Evolutionary conservation across 2,888 invertebrate genomes (phyloP), one percentile per base, ranked within the genome.

Genomic region (Scaptomyza tumidula): DNA sequence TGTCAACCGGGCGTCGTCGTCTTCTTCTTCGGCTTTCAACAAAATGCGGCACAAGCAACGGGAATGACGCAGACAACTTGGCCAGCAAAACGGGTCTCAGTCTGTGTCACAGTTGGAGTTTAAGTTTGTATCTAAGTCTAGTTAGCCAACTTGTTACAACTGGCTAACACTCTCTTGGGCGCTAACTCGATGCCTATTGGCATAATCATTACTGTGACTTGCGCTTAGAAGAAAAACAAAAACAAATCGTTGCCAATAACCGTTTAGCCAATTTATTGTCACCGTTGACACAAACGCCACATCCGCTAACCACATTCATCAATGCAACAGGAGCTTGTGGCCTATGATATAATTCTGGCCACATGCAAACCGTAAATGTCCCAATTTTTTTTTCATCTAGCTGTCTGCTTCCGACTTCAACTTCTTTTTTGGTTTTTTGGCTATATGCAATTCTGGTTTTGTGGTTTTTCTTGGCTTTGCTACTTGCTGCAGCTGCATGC

Each of bases 21-120:
- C 48, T 43, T 44, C 27, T 37, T 33, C 45, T 2, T 0, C 10
- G 33, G 10, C 33, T 35, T 24, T 24, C 3, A 24, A 24, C 75
- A 61, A 75, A 81, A 79, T 75, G 73, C 76, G 62, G 80, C 76
- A 73, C 79, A 79, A 75, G 53, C 80, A 84, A 84, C 83, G 83
- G 83, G 84, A 84, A 83, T 50, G 68, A 33, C 60, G 14, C 10
- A 16, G 45, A 35, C 78, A 73, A 75, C 77, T 64, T 58, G 16
- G 49, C 39, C 52, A 44, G 46, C 66, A 71, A 71, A 80, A 80
- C 82, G 87, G 82, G 81, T 84, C 58, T n/a, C 41, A 16, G 33
- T 45, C 31, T 44, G 24, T 14, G 14, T 53, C 53, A 14, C 1
- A 27, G n/a, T 27, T n/a, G 45, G 10, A 41, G 61, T 14, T 24